phyloP scores from a whole-genome alignment of 2,888 invertebrate species.

The Melanchra persicariae region DNA sequence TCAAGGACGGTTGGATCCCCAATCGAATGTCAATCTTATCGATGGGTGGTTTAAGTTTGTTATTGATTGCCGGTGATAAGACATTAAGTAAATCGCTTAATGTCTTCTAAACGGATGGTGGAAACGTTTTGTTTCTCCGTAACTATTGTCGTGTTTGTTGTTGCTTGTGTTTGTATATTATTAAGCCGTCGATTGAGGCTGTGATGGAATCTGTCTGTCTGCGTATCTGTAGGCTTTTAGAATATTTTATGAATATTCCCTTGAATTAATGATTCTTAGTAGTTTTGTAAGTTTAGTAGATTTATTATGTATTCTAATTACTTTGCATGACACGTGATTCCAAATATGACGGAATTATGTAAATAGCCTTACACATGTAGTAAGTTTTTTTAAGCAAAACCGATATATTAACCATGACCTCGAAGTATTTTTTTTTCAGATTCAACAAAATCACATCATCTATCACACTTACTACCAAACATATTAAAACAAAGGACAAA shows the following conservation, averaged over 20 bases:
- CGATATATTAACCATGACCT: too few species aligned
- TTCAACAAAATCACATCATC: too few species aligned
- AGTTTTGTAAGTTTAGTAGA: background rate
- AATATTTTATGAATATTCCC: constrained; percentile 15
- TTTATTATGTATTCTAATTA: background rate
- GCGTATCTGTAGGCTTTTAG: constrained; percentile 6
- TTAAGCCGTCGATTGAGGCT: constrained; percentile 59
- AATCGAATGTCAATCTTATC: constrained; percentile 83
- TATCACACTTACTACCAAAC: background rate
- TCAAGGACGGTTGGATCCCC: constrained; percentile 64
- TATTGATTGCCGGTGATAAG: constrained; percentile 67
- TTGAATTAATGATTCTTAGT: constrained; percentile 1
- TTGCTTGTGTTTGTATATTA: constrained; percentile 66
- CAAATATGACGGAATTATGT: background rate
- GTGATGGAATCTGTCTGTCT: constrained; percentile 30
- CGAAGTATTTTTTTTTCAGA: too few species aligned
- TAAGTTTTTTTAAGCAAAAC: background rate
- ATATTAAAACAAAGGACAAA: background rate
- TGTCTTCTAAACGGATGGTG: constrained; percentile 84
- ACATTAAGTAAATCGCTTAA: constrained; percentile 88
- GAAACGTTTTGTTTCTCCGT: constrained; percentile 83
- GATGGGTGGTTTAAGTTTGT: constrained; percentile 69
- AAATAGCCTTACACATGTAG: background rate
- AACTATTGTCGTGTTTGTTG: constrained; percentile 68
- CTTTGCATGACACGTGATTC: background rate